Percentiles rank a stretch among this genome's conserved stretches.
Conservation (phyloP, 1,140 invertebrate genomes). For the Mylabris phalerata region DNA sequence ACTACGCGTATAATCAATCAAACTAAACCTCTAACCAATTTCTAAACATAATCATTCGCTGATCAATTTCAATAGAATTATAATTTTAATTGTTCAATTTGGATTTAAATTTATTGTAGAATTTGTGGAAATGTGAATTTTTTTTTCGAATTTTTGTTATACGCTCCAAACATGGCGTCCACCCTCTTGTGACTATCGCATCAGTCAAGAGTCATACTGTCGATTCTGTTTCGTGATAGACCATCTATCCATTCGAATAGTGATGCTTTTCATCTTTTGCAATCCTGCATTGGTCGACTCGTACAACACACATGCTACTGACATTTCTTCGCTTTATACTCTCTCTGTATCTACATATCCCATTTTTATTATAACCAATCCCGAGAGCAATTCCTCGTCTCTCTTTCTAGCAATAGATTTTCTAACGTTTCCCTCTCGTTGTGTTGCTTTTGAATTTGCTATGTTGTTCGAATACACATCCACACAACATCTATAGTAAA, state of each 20-base stretch:
- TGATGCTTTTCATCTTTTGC: not conserved
- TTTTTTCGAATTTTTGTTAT: constrained; percentile 3
- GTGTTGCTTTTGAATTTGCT: constrained; percentile 2
- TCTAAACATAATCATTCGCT: too few relatives aligned
- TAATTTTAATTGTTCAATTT: too few relatives aligned
- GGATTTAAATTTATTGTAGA: not conserved
- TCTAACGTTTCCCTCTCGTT: constrained; percentile 8
- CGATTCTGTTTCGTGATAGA: constrained; percentile 21
- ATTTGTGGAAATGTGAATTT: constrained; percentile 11
- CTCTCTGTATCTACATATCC: constrained; percentile 39
- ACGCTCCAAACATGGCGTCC: constrained; percentile 12
- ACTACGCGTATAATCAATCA: too few relatives aligned
- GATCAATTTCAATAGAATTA: too few relatives aligned
- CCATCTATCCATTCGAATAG: constrained; percentile 9
- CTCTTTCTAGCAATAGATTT: constrained; percentile 32
- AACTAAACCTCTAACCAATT: too few relatives aligned
- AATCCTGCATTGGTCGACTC: constrained; percentile 12
- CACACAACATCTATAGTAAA: constrained; percentile 11
- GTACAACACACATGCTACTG: constrained; percentile 35
- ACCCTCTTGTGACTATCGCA: constrained; percentile 24
- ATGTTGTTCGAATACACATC: constrained; percentile 13
- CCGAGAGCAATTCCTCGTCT: constrained; percentile 25
- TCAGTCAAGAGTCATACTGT: constrained; percentile 32
- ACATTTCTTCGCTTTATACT: constrained; percentile 38
- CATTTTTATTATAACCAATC: constrained; percentile 41